These are phyloP conservation scores for Sinosuthora webbiana DNA, from an alignment of 2,113 vertebrate species.

Conservation along the genomic window DNA sequence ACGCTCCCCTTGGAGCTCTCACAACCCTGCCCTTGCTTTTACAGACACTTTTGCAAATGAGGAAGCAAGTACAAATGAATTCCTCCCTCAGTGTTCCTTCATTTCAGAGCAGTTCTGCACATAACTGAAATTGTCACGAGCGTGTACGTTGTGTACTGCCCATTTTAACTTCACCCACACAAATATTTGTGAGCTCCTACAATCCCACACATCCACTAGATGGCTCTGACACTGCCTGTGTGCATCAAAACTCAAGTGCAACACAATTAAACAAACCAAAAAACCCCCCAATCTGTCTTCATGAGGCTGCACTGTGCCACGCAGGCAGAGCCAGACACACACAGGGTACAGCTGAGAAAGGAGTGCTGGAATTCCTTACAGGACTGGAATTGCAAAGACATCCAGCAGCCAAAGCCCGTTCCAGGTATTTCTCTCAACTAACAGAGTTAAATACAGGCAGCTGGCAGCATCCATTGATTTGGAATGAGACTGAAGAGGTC, in stretches of 20 bases:
- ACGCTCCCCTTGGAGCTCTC: not conserved
- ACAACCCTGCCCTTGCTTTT: not conserved
- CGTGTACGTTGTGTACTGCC: fast-evolving
- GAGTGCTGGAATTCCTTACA: not conserved
- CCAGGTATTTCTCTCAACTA: not conserved
- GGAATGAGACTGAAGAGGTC: not conserved
- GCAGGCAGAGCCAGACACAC: not conserved
- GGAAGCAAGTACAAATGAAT: not conserved
- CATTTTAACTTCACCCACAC: not conserved
- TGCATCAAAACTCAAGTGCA: not conserved
- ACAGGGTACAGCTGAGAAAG: not conserved
- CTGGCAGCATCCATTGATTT: not conserved
- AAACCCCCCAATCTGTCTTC: not conserved
- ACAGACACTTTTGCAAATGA: not conserved
- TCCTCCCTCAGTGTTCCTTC: not conserved
- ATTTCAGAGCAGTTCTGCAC: not conserved
- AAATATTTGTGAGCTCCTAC: not conserved
- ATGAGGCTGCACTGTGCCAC: not conserved
- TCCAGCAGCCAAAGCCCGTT: not conserved
- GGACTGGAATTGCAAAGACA: not conserved
- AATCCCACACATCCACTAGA: slow-evolving; percentile 31
- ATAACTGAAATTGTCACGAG: not conserved
- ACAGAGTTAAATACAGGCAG: not conserved
- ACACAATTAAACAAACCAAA: not conserved
- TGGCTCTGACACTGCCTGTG: not conserved